These are phyloP conservation scores for Nymphalis polychloros DNA, from an alignment of 2,888 invertebrate species.

Conservation along the genomic window DNA sequence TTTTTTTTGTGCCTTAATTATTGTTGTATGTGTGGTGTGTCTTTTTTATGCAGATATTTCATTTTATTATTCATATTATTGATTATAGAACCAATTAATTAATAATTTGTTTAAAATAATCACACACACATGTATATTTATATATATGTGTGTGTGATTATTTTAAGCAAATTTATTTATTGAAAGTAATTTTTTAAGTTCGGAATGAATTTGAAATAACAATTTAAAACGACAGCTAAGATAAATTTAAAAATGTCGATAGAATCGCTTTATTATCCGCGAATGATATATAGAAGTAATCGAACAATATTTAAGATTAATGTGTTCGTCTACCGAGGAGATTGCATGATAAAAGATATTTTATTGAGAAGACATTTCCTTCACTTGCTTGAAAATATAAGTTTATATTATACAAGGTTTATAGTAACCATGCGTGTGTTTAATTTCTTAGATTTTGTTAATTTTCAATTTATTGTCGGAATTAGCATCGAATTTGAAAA, in stretches of 20 bases:
- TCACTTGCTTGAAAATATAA: background rate
- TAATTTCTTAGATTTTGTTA: no score
- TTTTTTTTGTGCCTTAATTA: no score
- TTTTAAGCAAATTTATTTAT: no score
- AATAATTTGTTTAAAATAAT: background rate
- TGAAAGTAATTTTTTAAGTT: background rate
- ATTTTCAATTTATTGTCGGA: no score
- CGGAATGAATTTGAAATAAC: background rate
- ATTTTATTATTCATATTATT: no score
- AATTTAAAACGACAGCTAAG: conserved; percentile 1
- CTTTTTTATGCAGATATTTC: no score
- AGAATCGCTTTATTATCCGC: conserved; percentile 20
- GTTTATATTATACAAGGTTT: no score
- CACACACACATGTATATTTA: background rate
- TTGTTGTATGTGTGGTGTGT: no score
- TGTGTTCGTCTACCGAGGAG: conserved; percentile 4
- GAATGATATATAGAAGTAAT: conserved; percentile 14
- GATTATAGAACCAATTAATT: no score
- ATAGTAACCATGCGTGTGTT: no score
- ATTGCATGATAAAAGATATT: conserved; percentile 6
- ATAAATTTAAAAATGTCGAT: background rate
- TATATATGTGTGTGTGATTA: no score
- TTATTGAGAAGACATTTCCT: background rate
- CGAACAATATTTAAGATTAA: conserved; percentile 8
- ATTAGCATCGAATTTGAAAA: no score